phyloP scores from a whole-genome alignment of 2,888 invertebrate species.

The Clistopyga incitator region DNA sequence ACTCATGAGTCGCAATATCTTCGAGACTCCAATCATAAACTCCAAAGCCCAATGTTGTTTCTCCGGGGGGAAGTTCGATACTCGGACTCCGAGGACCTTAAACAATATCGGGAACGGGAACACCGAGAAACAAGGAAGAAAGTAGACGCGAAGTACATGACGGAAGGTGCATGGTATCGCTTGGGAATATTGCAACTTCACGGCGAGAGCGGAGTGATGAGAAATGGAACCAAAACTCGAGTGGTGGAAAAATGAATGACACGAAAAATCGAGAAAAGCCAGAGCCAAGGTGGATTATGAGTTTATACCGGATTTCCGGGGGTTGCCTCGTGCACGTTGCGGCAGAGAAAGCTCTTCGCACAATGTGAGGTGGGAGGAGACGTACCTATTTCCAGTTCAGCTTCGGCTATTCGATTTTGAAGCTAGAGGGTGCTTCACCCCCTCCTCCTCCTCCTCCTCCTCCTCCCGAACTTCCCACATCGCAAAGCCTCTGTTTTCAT shows the following conservation, averaged over 20 bases:
- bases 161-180: not conserved
- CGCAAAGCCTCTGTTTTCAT: slow-evolving; percentile 58
- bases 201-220: not conserved
- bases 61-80: not conserved
- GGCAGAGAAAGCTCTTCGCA: not conserved
- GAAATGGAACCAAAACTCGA: slow-evolving; percentile 4
- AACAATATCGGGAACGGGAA: not conserved
- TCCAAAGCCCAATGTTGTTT: not conserved
- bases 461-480: slow-evolving; percentile 4
- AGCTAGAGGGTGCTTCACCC: slow-evolving; percentile 58
- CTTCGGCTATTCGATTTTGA: slow-evolving; percentile 75
- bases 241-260: slow-evolving; percentile 37
- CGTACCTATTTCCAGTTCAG: slow-evolving; percentile 62
- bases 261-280: slow-evolving; percentile 48
- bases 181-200: slow-evolving; percentile 16
- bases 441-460: too few relatives aligned
- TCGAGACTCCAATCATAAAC: not conserved
- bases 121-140: slow-evolving; percentile 7
- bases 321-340: slow-evolving; percentile 64
- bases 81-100: not conserved
- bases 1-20: not conserved
- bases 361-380: slow-evolving; percentile 7
- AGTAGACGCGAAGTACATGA: not conserved
- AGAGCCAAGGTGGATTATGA: slow-evolving; percentile 72
- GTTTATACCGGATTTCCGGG: slow-evolving; percentile 73